Conservation (phyloP, 2,797 vertebrate species). For the Limnodromus scolopaceus region DNA sequence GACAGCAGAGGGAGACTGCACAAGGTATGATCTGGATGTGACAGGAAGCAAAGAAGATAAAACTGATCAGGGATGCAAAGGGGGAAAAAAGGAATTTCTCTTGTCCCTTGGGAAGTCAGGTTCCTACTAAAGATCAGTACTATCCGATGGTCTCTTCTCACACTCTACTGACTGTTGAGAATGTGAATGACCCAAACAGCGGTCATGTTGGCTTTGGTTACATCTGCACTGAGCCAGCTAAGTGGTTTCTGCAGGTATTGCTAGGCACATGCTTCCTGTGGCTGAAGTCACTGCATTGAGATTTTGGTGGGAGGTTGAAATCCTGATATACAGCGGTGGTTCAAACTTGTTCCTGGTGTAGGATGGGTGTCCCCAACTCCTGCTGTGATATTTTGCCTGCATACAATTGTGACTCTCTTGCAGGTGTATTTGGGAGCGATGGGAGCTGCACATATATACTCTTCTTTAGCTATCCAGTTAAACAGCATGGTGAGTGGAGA, state of each 20-base stretch:
- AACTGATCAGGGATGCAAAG: background rate
- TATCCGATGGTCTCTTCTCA: background rate
- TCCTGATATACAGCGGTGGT: background rate
- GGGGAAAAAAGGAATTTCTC: background rate
- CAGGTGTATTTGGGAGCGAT: constrained; percentile 90
- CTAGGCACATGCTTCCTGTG: background rate
- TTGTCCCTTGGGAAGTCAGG: background rate
- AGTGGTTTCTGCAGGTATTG: accelerated
- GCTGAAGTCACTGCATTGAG: background rate
- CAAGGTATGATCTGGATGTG: constrained; percentile 81
- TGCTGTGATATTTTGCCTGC: background rate
- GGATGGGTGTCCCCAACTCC: accelerated
- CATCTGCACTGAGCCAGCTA: background rate
- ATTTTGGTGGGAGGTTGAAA: background rate
- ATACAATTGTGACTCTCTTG: background rate
- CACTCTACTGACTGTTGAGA: background rate
- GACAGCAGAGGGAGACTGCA: constrained; percentile 92
- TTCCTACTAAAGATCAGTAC: background rate
- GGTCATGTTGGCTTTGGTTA: background rate
- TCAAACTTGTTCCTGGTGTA: background rate
- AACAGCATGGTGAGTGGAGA: constrained; percentile 88
- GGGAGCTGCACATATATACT: constrained; percentile 85
- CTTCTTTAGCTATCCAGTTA: constrained; percentile 82
- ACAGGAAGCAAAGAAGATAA: background rate
- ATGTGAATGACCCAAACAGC: background rate